Base-by-base conservation (phyloP, 2,797 vertebrate genomes). In the Pseudomugil tenellus region DNA sequence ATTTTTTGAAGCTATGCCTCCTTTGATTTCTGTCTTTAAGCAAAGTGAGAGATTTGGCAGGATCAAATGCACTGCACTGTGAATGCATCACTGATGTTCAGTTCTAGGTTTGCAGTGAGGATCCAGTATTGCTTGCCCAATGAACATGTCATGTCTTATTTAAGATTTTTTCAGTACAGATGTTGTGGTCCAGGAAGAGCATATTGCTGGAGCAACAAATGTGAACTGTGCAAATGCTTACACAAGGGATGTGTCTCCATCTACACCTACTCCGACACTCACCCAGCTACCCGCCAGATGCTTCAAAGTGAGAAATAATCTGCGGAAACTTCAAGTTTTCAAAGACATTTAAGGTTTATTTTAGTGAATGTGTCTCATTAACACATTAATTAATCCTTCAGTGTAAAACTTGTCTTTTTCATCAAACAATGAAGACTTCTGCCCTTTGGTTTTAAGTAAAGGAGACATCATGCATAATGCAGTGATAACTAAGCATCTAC, bases 391-490 rank as follows among this genome's bases (percentile, higher is more conserved):
- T 46, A 59, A 21, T 28, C 56, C 16, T 29, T 62, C 17, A 39
- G 65, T 29, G 0, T 66, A 67, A 55, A 14, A 7, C 9, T 12
- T 1, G 32, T 5, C 35, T 4, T 49, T 17, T 54, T 8, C 58
- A 54, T 64, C 23, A 12, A 81, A 86, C 76, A 91, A 89, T 89
- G 69, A 84, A 77, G 81, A 81, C 46, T 64, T 86, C 26, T 58
- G 71, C 66, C 32, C 67, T 74, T 70, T 64, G 13, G 53, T 63
- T 85, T 88, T 72, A 77, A 84, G 86, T 74, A 58, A 85, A 86
- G 76, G 78, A 91, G 77, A 67, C 64, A 76, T 72, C 84, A 89
- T 92, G 76, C 76, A 93, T 93, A 86, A 92, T 93, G 87, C 83
- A 92, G 84, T 21, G 7, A 62, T 72, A 74, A 85, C 80, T 68